Evolutionary conservation across 2,797 vertebrate genomes (phyloP), one percentile per base, ranked within the genome.

Genomic region (Oreochromis mossambicus): DNA sequence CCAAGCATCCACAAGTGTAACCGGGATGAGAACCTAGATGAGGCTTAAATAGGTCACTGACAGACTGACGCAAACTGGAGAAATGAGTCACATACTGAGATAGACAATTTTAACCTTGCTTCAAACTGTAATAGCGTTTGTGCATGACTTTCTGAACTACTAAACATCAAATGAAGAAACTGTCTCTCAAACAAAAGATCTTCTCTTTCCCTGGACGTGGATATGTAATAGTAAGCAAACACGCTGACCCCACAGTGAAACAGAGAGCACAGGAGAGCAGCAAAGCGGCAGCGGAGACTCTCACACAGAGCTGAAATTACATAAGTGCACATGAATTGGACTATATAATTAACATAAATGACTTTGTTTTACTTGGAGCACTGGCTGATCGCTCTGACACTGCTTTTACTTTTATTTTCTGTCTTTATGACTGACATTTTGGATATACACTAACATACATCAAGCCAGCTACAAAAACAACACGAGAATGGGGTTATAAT

Each of bases 21-120:
- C 43, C 4, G 3, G 68, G 43, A 73, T 73, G 68, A 48, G 51
- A 86, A 58, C 56, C 68, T 52, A 19, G 58, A 82, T 17, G 46
- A 55, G 29, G 43, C 54, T n/a, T 87, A 93, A 92, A 56, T 90
- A 79, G 90, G 91, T 92, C 90, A 87, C 51, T 32, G 38, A 55
- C 38, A 70, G 58, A 21, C 56, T 63, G 81, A 82, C 1, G n/a
- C 76, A 83, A 76, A 54, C 68, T 24, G 75, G 34, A 38, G 70
- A 76, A 80, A 54, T 7, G 5, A 80, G 77, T 54, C 70, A 56
- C 61, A 83, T 36, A 56, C 14, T n/a, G 36, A 32, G 10, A 36
- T 2, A 51, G 29, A 83, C 21, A 17, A 68, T 9, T 32, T 43
- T 21, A 46, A 43, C 46, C 56, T 80, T 84, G 41, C 10, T 66